Percentiles rank a stretch among this genome's conserved stretches.
phyloP scores from a whole-genome alignment of 2,888 invertebrate genomes.

The Conchocele bisecta region DNA sequence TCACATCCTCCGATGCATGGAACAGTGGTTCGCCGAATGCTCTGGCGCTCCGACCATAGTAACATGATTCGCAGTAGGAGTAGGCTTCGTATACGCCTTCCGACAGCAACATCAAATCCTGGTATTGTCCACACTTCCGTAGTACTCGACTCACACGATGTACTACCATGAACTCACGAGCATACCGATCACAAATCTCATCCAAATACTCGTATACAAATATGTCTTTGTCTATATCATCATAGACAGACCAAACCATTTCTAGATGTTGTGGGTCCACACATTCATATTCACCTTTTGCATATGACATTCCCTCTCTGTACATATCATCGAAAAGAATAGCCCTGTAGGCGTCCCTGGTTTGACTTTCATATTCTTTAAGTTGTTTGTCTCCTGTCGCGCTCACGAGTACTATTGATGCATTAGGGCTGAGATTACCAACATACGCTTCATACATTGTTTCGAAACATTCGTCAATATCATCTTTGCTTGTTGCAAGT shows the following conservation, averaged over 20 bases:
- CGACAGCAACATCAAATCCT: slow-evolving; percentile 76
- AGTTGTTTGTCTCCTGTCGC: slow-evolving; percentile 70
- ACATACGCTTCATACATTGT: slow-evolving; percentile 77
- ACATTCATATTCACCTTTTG: slow-evolving; percentile 61
- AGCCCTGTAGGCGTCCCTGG: slow-evolving; percentile 69
- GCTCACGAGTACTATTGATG: slow-evolving; percentile 73
- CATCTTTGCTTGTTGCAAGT: slow-evolving; percentile 69
- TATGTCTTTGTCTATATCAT: slow-evolving; percentile 62
- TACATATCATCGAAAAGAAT: slow-evolving; percentile 70
- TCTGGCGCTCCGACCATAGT: slow-evolving; percentile 70
- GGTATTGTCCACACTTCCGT: slow-evolving; percentile 77
- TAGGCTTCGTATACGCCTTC: slow-evolving; percentile 73
- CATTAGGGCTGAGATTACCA: slow-evolving; percentile 70
- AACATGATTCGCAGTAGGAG: slow-evolving; percentile 69
- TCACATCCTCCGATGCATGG: slow-evolving; percentile 71
- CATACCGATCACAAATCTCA: slow-evolving; percentile 71
- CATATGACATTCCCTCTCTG: slow-evolving; percentile 70
- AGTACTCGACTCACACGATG: slow-evolving; percentile 74
- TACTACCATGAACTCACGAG: slow-evolving; percentile 74
- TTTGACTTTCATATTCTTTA: slow-evolving; percentile 67
- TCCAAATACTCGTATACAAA: slow-evolving; percentile 73
- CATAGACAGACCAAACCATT: slow-evolving; percentile 71
- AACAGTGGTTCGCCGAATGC: slow-evolving; percentile 71
- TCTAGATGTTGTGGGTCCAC: slow-evolving; percentile 66
- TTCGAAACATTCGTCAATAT: slow-evolving; percentile 74